Evolutionary conservation across 1,140 invertebrate species (phyloP).

Genomic region (Anastrepha obliqua): DNA sequence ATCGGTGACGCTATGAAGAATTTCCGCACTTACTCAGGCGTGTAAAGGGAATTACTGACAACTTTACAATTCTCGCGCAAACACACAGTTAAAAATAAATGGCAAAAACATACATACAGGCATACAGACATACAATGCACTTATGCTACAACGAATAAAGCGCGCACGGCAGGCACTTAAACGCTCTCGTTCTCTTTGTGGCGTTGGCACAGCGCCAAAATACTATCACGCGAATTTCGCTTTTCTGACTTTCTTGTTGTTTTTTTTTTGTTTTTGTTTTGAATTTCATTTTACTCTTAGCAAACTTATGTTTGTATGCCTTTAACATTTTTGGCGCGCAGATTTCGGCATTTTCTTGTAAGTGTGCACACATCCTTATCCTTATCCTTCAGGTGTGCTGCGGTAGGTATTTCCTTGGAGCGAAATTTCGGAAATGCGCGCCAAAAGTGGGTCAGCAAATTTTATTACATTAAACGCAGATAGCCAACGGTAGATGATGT

Average conservation of each 20-base stretch:
- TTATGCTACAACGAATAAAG: background rate
- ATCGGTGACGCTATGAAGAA: background rate
- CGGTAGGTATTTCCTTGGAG: background rate
- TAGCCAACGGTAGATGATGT: background rate
- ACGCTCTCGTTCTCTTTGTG: background rate
- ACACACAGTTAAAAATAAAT: background rate
- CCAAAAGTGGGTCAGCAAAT: slow-evolving; percentile 24
- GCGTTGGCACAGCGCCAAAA: background rate
- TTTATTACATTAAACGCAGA: slow-evolving; percentile 13
- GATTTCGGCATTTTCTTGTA: background rate
- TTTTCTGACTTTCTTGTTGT: background rate
- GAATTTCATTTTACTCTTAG: background rate
- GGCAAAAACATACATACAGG: background rate
- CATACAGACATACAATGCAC: background rate
- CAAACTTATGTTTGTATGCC: background rate
- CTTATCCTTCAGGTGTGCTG: slow-evolving; percentile 19
- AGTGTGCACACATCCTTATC: background rate
- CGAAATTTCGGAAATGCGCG: background rate
- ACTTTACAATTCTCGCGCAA: slow-evolving; percentile 5
- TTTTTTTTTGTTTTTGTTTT: background rate
- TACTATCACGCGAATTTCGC: background rate
- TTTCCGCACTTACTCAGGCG: slow-evolving; percentile 30
- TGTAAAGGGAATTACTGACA: slow-evolving; percentile 42
- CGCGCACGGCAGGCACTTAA: background rate
- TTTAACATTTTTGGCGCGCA: background rate